phyloP scores from a whole-genome alignment of 1,140 invertebrate species.

The Drosophila paulistorum region DNA sequence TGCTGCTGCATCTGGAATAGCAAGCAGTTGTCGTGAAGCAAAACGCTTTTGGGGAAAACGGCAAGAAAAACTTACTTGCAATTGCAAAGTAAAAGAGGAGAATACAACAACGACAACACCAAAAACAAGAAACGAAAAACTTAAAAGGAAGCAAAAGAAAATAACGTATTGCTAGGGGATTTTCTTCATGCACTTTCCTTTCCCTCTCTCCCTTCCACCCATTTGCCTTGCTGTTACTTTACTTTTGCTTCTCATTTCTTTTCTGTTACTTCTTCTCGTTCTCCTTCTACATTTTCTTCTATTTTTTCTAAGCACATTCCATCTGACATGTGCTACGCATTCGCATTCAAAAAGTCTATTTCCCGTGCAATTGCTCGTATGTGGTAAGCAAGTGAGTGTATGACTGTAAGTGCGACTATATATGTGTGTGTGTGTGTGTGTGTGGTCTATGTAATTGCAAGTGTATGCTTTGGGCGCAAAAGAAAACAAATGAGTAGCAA shows the following conservation, averaged over 20 bases:
- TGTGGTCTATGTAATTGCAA: conserved; percentile 42
- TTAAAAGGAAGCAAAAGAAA: conserved; percentile 14
- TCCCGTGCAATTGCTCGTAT: conserved; percentile 71
- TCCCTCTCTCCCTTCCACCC: too few species aligned
- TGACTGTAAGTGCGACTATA: conserved; percentile 16
- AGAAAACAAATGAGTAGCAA: conserved; percentile 77
- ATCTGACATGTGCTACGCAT: conserved; percentile 77
- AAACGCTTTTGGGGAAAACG: conserved; percentile 23
- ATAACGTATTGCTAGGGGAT: conserved; percentile 59
- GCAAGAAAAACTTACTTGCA: conserved; percentile 48
- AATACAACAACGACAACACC: conserved; percentile 15
- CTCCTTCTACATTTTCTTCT: conserved; percentile 11
- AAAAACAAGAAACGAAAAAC: conserved; percentile 21
- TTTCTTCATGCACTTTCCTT: conserved; percentile 22
- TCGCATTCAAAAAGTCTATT: conserved; percentile 81
- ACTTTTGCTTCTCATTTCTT: conserved; percentile 31
- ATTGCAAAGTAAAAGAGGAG: conserved; percentile 42
- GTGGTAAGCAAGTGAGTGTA: conserved; percentile 45
- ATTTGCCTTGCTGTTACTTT: conserved; percentile 5
- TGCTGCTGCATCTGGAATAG: conserved; percentile 57
- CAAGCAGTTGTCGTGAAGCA: conserved; percentile 58
- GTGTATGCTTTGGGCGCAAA: conserved; percentile 59
- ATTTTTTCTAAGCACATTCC: conserved; percentile 72
- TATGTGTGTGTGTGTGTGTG: conserved; percentile 13
- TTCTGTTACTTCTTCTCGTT: conserved; percentile 15